Evolutionary conservation across 2,113 vertebrate genomes (phyloP).

Genomic region (Alaudala cheleensis): DNA sequence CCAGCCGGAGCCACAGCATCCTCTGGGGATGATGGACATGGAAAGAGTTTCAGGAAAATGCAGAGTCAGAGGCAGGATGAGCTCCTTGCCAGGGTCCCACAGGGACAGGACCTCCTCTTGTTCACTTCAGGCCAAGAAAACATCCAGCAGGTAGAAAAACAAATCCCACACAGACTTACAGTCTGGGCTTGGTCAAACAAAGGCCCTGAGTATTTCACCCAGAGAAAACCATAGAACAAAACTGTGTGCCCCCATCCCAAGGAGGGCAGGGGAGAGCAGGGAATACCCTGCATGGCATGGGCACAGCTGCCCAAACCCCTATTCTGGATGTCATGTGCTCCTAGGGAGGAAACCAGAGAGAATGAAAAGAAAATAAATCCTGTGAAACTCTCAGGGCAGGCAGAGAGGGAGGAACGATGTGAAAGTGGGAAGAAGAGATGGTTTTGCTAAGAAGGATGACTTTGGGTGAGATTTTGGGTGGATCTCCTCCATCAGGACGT

Average conservation of each 20-base stretch:
- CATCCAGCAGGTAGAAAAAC: not conserved
- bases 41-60: not conserved
- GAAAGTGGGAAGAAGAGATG: not conserved
- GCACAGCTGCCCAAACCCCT: not conserved
- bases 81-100: fast-evolving
- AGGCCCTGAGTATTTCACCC: not conserved
- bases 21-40: fast-evolving
- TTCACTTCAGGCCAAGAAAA: not conserved
- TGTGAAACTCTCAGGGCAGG: not conserved
- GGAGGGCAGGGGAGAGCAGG: not conserved
- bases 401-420: not conserved
- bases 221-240: not conserved
- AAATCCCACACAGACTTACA: not conserved
- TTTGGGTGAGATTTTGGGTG: not conserved
- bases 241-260: fast-evolving
- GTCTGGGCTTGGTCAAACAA: not conserved
- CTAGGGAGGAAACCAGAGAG: not conserved
- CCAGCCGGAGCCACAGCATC: not conserved
- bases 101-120: not conserved
- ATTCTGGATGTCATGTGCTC: not conserved
- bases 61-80: not conserved
- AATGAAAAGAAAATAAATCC: not conserved
- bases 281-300: not conserved
- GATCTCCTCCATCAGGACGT: not conserved
- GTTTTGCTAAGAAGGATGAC: not conserved